A percentile compares a stretch with the other conserved stretches of the same genome.
phyloP scores from a whole-genome alignment of 2,888 invertebrate species.

The Onchidella celtica region DNA sequence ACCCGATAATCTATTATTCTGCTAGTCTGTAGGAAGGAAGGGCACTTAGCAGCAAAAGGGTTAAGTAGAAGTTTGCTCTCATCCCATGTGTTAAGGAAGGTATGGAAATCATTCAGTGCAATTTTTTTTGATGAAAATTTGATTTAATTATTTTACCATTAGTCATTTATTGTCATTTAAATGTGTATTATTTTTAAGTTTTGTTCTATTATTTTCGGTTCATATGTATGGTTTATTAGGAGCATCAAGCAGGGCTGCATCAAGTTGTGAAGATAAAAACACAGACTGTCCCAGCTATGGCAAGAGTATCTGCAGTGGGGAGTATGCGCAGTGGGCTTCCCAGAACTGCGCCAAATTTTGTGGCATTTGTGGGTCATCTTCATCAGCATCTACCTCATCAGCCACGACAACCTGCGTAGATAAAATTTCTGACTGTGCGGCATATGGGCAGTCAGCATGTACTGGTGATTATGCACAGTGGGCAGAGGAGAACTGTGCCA shows the following conservation, averaged over 20 bases:
- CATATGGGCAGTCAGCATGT: slow-evolving; percentile 60
- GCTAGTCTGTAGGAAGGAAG: too few species aligned
- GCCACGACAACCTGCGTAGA: background rate
- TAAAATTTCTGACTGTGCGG: slow-evolving; percentile 55
- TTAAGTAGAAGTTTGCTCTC: too few species aligned
- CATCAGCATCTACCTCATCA: background rate
- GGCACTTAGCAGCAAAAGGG: too few species aligned
- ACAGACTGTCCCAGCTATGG: slow-evolving; percentile 60
- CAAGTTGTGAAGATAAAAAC: slow-evolving; percentile 5
- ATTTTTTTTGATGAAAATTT: too few species aligned
- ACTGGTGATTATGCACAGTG: slow-evolving; percentile 59
- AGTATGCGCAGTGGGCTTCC: slow-evolving; percentile 61
- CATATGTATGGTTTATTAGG: background rate
- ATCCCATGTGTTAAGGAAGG: too few species aligned
- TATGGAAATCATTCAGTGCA: too few species aligned
- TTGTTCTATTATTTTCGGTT: background rate
- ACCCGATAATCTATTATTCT: too few species aligned
- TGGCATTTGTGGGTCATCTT: slow-evolving; percentile 40
- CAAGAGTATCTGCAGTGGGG: slow-evolving; percentile 57
- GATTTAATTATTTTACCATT: too few species aligned
- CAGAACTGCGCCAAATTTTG: slow-evolving; percentile 62
- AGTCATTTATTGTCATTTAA: too few species aligned
- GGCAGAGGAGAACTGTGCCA: slow-evolving; percentile 60
- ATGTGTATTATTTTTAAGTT: too few species aligned
- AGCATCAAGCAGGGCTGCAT: too few species aligned